A percentile compares a stretch with the other conserved stretches of the same genome.
phyloP scores from a whole-genome alignment of 2,888 invertebrate species.

The Gortyna flavago region DNA sequence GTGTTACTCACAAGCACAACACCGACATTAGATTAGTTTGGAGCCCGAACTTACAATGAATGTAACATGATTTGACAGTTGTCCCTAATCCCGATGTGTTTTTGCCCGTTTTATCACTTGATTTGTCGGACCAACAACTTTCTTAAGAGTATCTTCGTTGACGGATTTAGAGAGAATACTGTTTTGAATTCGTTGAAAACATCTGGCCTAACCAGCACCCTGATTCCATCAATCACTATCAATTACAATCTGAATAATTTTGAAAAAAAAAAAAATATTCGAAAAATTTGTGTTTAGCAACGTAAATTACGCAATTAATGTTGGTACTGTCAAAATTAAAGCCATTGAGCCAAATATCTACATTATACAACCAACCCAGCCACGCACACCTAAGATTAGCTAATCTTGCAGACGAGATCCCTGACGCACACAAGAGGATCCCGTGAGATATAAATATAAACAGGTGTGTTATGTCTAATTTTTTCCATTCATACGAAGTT shows the following conservation, averaged over 20 bases:
- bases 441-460: slow-evolving; percentile 21
- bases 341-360: too few relatives aligned
- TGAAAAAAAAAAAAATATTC: too few relatives aligned
- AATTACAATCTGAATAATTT: too few relatives aligned
- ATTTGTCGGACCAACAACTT: too few relatives aligned
- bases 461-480: slow-evolving; percentile 32
- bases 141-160: background rate
- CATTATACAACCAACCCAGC: background rate
- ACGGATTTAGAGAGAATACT: background rate
- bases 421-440: slow-evolving; percentile 9
- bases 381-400: slow-evolving; percentile 11
- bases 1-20: too few relatives aligned
- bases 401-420: background rate
- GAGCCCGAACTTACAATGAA: too few relatives aligned
- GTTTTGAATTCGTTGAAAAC: background rate
- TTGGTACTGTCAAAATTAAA: too few relatives aligned
- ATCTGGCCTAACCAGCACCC: background rate
- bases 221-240: too few relatives aligned
- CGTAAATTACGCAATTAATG: too few relatives aligned
- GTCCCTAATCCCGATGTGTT: background rate
- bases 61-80: background rate
- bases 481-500: slow-evolving; percentile 38
- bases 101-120: background rate
- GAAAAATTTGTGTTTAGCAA: too few relatives aligned
- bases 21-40: too few relatives aligned